Conservation (phyloP, 2,113 vertebrate species). For the Hypocryptadius cinnamomeus region DNA sequence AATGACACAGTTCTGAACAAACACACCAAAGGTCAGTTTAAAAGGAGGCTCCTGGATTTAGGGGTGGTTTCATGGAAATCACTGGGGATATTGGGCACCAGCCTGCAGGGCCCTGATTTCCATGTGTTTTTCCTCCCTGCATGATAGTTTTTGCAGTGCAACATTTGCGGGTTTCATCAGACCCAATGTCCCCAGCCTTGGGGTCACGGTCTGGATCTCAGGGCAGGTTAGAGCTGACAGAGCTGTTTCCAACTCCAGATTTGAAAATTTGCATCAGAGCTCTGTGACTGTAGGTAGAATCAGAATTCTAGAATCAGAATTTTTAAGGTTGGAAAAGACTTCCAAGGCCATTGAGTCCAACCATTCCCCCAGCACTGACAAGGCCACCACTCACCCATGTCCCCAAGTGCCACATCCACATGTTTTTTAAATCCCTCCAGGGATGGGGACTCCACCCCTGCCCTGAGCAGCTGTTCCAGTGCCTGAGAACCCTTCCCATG, state of each 20-base stretch:
- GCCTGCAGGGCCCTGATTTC: not conserved
- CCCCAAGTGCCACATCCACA: not conserved
- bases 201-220: not conserved
- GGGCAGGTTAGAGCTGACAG: rapidly evolving
- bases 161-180: not conserved
- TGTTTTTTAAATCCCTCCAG: rapidly evolving
- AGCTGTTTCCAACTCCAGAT: not conserved
- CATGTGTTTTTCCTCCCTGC: not conserved
- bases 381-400: not conserved
- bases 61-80: not conserved
- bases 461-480: not conserved
- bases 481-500: not conserved
- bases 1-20: not conserved
- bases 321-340: not conserved
- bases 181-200: rapidly evolving
- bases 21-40: not conserved
- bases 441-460: not conserved
- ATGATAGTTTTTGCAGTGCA: not conserved
- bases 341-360: not conserved
- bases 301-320: not conserved
- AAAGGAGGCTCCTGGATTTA: not conserved
- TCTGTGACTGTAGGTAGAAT: rapidly evolving
- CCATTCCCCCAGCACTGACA: not conserved
- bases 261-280: not conserved
- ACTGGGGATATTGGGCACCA: not conserved